phyloP scores from a whole-genome alignment of 2,888 invertebrate genomes.

The Thalpophila matura region DNA sequence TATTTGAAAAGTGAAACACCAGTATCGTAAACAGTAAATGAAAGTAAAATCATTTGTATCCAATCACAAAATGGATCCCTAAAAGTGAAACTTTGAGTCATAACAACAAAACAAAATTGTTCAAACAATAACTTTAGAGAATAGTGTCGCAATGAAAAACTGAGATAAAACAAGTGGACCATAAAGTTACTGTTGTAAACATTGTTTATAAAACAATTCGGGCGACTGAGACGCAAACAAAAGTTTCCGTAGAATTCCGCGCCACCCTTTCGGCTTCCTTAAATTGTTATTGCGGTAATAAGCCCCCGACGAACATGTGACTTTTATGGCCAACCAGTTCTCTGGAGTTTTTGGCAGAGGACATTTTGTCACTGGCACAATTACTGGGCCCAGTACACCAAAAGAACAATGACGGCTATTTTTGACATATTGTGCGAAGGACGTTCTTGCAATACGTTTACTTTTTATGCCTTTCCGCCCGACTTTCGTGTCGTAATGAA shows the following conservation, averaged over 20 bases:
- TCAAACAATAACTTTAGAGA: conserved; percentile 78
- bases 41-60: conserved; percentile 77
- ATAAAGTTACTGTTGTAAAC: conserved; percentile 88
- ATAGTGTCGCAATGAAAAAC: conserved; percentile 81
- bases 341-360: conserved; percentile 82
- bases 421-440: conserved; percentile 74
- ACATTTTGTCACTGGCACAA: conserved; percentile 84
- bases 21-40: conserved; percentile 70
- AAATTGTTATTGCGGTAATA: conserved; percentile 90
- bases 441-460: conserved; percentile 53
- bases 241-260: conserved; percentile 86
- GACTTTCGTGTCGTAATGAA: conserved; percentile 55
- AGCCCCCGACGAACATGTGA: conserved; percentile 87
- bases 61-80: conserved; percentile 70
- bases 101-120: conserved; percentile 74
- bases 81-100: conserved; percentile 80
- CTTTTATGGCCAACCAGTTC: conserved; percentile 87
- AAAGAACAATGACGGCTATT: conserved; percentile 76
- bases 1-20: conserved; percentile 70
- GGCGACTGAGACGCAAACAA: conserved; percentile 83
- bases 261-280: conserved; percentile 89
- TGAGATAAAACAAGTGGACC: conserved; percentile 86
- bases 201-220: conserved; percentile 90
- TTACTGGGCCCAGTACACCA: conserved; percentile 75
- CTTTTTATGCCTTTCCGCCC: conserved; percentile 50